Percentiles rank a stretch among this genome's conserved stretches.
Conservation (phyloP, 2,888 invertebrate genomes). For the Loripinus fragilis region DNA sequence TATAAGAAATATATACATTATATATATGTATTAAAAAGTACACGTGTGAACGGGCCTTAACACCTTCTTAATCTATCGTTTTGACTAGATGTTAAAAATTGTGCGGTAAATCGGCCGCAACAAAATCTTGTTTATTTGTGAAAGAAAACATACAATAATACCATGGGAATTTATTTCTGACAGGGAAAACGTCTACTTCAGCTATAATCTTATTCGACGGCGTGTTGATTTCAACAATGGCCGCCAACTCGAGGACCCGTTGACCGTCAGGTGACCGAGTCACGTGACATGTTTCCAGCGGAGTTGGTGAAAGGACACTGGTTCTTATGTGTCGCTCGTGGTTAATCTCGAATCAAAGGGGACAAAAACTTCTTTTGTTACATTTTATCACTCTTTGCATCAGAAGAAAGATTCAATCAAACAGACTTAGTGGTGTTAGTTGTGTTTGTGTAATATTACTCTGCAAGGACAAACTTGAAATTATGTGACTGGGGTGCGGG, state of each 20-base stretch:
- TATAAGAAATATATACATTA: too few species aligned
- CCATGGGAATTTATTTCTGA: conserved; percentile 18
- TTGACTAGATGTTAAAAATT: background rate
- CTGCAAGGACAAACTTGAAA: too few species aligned
- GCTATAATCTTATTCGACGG: conserved; percentile 23
- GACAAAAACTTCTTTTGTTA: conserved; percentile 14
- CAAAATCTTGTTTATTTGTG: conserved; percentile 7
- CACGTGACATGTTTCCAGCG: conserved; percentile 36
- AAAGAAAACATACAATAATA: background rate
- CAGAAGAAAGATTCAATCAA: conserved; percentile 14
- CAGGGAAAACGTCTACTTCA: conserved; percentile 24
- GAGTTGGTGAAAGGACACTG: conserved; percentile 29
- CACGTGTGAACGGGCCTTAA: too few species aligned
- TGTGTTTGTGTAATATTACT: background rate
- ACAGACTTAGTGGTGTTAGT: conserved; percentile 1
- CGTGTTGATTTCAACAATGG: conserved; percentile 26
- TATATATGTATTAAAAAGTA: too few species aligned
- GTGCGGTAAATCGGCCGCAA: background rate
- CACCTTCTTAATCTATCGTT: background rate
- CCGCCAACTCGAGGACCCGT: conserved; percentile 21
- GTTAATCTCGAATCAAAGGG: conserved; percentile 5
- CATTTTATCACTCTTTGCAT: conserved; percentile 8
- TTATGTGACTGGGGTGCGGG: too few species aligned
- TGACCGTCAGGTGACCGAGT: conserved; percentile 26
- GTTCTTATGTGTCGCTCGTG: conserved; percentile 16